A percentile compares a stretch with the other conserved stretches of the same genome.
Evolutionary conservation across 1,140 invertebrate genomes (phyloP).

Genomic region (Wasmannia auropunctata): DNA sequence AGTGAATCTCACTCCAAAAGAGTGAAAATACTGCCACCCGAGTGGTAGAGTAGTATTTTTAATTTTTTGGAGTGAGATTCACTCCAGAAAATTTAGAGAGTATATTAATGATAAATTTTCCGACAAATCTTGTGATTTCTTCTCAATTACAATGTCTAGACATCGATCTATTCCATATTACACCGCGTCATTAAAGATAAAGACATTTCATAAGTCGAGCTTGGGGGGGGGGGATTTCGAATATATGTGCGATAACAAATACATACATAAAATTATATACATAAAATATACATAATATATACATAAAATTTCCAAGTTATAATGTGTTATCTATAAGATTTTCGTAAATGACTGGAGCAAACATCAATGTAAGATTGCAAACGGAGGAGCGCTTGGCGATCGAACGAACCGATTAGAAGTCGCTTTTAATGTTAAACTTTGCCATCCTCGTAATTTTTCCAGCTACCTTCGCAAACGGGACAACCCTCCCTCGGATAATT

Average conservation of each 20-base stretch:
- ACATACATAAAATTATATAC: neutral
- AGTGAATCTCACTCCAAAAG: no score
- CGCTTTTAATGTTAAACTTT: neutral
- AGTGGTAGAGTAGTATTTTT: no score
- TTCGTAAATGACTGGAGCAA: neutral
- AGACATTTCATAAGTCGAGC: neutral
- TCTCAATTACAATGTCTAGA: neutral
- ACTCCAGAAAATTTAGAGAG: no score
- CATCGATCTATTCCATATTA: neutral
- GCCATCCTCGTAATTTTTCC: neutral
- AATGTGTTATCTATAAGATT: neutral
- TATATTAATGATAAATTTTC: neutral
- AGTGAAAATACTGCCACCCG: no score
- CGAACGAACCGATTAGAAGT: neutral
- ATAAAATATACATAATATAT: neutral
- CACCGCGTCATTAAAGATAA: neutral
- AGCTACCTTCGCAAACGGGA: neutral
- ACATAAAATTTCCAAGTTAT: neutral
- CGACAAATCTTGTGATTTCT: neutral
- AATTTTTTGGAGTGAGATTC: no score
- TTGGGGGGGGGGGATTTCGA: neutral
- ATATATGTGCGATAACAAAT: neutral
- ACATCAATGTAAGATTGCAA: neutral
- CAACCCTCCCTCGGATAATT: conserved; percentile 17
- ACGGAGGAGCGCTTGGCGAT: neutral